These are phyloP conservation scores for Rhyacichthys aspro DNA, from an alignment of 2,797 vertebrate species.

Conservation along the genomic window DNA sequence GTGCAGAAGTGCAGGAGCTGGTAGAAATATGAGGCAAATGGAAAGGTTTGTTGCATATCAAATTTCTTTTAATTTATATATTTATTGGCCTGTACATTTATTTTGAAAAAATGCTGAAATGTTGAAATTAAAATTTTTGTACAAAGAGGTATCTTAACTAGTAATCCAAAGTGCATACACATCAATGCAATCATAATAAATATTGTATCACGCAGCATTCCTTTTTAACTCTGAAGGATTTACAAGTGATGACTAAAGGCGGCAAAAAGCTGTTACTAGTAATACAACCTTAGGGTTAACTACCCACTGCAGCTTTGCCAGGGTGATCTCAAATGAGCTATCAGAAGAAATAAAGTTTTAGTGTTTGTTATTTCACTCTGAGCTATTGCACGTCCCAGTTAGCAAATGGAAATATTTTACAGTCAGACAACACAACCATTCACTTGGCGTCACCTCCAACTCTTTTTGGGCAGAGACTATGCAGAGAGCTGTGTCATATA, in stretches of 20 bases:
- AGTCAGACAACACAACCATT: slow-evolving; percentile 14
- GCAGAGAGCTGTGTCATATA: slow-evolving; percentile 2
- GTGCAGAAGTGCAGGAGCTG: neutral
- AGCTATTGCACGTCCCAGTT: slow-evolving; percentile 6
- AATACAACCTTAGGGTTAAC: neutral
- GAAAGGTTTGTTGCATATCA: neutral
- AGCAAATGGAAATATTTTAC: slow-evolving; percentile 14
- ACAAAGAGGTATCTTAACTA: too few relatives aligned
- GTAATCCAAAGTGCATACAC: too few relatives aligned
- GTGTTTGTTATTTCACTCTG: neutral
- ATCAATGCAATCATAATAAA: neutral
- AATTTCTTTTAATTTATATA: neutral
- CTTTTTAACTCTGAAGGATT: slow-evolving; percentile 17
- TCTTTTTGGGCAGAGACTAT: slow-evolving; percentile 14
- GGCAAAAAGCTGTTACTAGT: slow-evolving; percentile 19
- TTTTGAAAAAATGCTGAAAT: too few relatives aligned
- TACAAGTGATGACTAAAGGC: slow-evolving; percentile 5
- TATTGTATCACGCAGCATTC: slow-evolving; percentile 10
- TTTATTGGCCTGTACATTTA: too few relatives aligned
- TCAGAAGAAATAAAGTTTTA: too few relatives aligned
- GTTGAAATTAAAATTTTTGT: too few relatives aligned
- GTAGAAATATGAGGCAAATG: slow-evolving; percentile 5
- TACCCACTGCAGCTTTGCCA: too few relatives aligned
- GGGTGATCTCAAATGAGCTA: too few relatives aligned
- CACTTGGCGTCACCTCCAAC: slow-evolving; percentile 19